Percentiles rank a stretch among this genome's conserved stretches.
These are phyloP conservation scores for Thunnus albacares DNA, from an alignment of 2,797 vertebrate species.

Conservation along the genomic window DNA sequence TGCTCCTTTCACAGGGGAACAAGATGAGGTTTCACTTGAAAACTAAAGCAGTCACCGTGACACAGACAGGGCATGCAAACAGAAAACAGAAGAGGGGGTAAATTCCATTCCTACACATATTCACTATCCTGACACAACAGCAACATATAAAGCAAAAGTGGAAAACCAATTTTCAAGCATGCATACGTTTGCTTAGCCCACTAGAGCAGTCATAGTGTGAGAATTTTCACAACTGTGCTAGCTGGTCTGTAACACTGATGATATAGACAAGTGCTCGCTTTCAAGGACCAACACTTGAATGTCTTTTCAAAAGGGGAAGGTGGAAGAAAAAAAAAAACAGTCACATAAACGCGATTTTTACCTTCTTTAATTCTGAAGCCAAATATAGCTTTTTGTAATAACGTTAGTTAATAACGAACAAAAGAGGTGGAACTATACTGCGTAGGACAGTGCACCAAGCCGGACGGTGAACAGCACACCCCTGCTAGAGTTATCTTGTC, in stretches of 20 bases:
- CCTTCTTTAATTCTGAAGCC: too few species aligned
- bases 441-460: too few species aligned
- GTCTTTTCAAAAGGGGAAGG: too few species aligned
- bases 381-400: too few species aligned
- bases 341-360: too few species aligned
- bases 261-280: not conserved
- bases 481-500: too few species aligned
- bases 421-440: too few species aligned
- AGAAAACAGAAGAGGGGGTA: not conserved
- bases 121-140: conserved; percentile 21
- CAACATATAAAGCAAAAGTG: not conserved
- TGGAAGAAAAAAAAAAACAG: too few species aligned
- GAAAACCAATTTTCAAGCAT: conserved; percentile 14
- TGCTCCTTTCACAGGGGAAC: conserved; percentile 28
- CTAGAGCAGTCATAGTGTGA: conserved; percentile 1
- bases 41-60: conserved; percentile 18
- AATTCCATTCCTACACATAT: conserved; percentile 18
- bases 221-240: not conserved
- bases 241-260: not conserved
- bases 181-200: conserved; percentile 1
- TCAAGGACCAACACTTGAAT: not conserved
- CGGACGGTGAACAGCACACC: too few species aligned
- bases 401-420: too few species aligned
- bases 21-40: conserved; percentile 43
- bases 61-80: conserved; percentile 27